Percentiles rank a stretch among this genome's conserved stretches.
Evolutionary conservation across 2,113 vertebrate genomes (phyloP).

Genomic region (Cochlearius cochlearius): DNA sequence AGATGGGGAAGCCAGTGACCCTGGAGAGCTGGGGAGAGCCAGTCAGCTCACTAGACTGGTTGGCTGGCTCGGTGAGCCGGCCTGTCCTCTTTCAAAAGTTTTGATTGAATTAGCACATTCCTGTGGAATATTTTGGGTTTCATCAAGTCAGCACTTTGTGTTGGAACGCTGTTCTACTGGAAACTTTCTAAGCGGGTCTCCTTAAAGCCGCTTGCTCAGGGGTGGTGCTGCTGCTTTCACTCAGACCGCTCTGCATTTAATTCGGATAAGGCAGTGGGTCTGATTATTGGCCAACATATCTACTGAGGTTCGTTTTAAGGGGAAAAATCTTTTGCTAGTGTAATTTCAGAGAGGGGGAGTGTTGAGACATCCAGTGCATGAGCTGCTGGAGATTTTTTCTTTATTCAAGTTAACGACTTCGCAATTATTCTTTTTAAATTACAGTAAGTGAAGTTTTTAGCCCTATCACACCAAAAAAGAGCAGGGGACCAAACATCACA

Average conservation of each 20-base stretch:
- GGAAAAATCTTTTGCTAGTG: neutral
- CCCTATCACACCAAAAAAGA: neutral
- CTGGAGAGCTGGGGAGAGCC: neutral
- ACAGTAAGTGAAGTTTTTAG: neutral
- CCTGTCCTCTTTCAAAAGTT: conserved; percentile 52
- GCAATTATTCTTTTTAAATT: neutral
- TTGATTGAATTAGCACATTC: conserved; percentile 65
- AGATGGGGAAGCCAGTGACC: conserved; percentile 39
- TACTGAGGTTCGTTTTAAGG: neutral
- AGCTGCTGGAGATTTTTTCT: neutral
- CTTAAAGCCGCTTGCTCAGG: neutral
- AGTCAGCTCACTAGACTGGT: conserved; percentile 12
- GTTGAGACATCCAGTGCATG: neutral
- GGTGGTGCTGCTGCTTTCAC: neutral
- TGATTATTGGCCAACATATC: neutral
- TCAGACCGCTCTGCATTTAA: neutral
- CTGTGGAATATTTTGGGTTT: conserved; percentile 57
- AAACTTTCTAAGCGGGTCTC: neutral
- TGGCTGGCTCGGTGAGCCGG: neutral
- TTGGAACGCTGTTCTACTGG: conserved; percentile 40
- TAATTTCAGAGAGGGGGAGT: neutral
- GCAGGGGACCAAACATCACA: neutral
- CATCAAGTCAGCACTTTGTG: conserved; percentile 58
- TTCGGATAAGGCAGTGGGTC: neutral
- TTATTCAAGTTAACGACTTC: neutral